Conservation (phyloP, 1,140 invertebrate species). For the Archegozetes longisetosus region DNA sequence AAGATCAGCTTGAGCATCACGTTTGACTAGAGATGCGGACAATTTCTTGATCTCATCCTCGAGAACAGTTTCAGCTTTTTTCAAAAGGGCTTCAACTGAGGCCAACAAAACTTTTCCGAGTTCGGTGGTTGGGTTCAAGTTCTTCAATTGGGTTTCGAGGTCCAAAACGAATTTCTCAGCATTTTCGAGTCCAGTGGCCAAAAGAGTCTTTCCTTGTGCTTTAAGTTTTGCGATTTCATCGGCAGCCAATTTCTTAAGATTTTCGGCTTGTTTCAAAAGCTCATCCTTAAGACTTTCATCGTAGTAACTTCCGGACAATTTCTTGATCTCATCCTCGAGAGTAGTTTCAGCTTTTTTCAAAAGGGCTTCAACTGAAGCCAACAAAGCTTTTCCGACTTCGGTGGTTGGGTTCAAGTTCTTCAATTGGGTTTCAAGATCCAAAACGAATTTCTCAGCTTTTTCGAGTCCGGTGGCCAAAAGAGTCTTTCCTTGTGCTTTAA, state of each 20-base stretch:
- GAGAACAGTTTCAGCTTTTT: neutral
- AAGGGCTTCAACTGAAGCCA: neutral
- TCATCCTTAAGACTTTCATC: neutral
- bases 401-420: too few species aligned
- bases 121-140: neutral
- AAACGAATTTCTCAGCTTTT: neutral
- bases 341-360: neutral
- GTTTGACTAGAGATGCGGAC: too few species aligned
- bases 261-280: neutral
- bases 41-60: constrained; percentile 1
- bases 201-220: neutral
- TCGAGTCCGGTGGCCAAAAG: neutral
- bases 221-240: neutral
- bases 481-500: neutral
- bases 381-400: neutral
- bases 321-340: neutral
- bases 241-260: neutral
- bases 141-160: neutral
- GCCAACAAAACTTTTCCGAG: neutral
- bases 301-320: neutral
- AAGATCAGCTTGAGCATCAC: neutral
- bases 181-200: neutral
- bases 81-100: neutral
- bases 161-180: neutral
- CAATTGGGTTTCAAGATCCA: neutral